Base-by-base conservation (phyloP, 2,888 invertebrate species). In the Agrochola lychnidis region DNA sequence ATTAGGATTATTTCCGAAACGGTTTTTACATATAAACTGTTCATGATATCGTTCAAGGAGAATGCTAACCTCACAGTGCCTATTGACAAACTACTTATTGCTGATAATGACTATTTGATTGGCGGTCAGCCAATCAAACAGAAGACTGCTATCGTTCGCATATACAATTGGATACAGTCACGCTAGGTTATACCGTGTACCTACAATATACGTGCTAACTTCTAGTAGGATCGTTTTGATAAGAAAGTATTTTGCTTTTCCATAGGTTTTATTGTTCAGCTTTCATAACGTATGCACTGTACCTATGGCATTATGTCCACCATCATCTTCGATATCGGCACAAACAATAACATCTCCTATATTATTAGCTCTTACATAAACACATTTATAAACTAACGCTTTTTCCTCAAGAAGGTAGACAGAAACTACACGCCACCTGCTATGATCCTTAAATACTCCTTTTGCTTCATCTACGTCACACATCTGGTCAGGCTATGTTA, bases 21-120 rank as follows among this genome's bases (percentile, higher is more conserved):
- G 1, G 19, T 22, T 22, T 53, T 53, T 10, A 56, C n/a, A 56
- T 53, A 0, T 19, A 51, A 19, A 19, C 30, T 59, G 19, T 63
- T 30, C 10, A 42, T 22, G 16, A 53, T 63, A 72, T 63, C 30
- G 12, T 80, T 45, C 63, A 80, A 80, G 74, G 57, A 73, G 22
- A 51, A 10, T 22, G n/a, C 42, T 51, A 51, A 22, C 9, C 10
- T 53, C 22, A 14, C 30, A 25, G 63, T 63, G 30, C 36, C 12
- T 73, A 80, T 53, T 81, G 79, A 81, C 79, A 79, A 81, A 79
- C 19, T 69, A 30, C 36, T 59, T 57, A 4, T 56, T 81, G 81
- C 81, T 81, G 82, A 85, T 87, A 90, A 90, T 89, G 42, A 64
- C 2, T 69, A 30, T 69, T 81, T 76, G 81, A 79, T 81, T 79